Base-by-base conservation (phyloP, 2,113 vertebrate species). In the Takifugu flavidus region DNA sequence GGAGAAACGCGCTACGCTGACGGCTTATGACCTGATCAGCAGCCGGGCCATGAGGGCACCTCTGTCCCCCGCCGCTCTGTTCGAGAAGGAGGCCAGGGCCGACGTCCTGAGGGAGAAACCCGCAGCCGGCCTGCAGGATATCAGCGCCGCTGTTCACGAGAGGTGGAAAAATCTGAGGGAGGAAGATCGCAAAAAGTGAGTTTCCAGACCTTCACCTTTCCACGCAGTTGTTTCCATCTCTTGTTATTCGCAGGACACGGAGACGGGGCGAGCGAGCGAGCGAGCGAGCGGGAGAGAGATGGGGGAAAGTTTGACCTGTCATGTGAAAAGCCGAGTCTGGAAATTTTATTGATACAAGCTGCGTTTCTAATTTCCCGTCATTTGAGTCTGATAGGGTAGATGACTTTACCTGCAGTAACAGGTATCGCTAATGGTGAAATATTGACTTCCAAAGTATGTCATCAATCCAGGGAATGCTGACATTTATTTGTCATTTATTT, bases 161-260 rank as follows among this genome's bases (percentile, higher is more conserved):
- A 90, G 89, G 79, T 96, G 96, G 96, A 91, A 94, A 89, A 92
- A 91, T 87, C 77, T 95, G 75, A 85, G 70, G 77, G 90, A 93
- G 88, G 92, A 94, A 65, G 94, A 92, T 54, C 93, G 89, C 80
- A 85, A 89, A 65, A 93, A 93, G 96, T 99, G 93, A 95, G 95
- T 94, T 88, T 92, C 90, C 86, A 90, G 89, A 88, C 82, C 58
- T 85, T 78, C 43, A 82, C 67, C 66, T 86, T 82, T 90, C 79
- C 83, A 80, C 75, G 81, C 71, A 59, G 61, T 69, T 83, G 58
- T 90, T 93, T 92, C 85, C 87, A 85, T 79, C 86, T 85, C 86
- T 79, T 88, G 82, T 92, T 82, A 89, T 84, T 87, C 82, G 89
- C 46, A 79, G 58, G 58, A 53, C 80, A 69, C 61, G 25, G 53